Conservation (phyloP, 64 coral and sea anemone species). For the Montipora efflorescens region DNA sequence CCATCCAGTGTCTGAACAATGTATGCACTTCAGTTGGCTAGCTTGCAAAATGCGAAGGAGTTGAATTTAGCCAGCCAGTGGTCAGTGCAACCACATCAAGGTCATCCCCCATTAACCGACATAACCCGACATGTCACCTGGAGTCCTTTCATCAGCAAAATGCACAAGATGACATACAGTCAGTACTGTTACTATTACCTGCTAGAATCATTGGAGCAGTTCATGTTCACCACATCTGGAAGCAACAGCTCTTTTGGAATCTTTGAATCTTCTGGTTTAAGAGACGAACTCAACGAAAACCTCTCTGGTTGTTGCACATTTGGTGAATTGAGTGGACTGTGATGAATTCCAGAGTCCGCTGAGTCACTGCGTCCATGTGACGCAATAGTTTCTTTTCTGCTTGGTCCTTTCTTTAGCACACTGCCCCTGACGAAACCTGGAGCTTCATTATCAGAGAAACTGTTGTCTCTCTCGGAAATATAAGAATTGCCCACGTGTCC, state of each 20-base stretch:
- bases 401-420: neutral
- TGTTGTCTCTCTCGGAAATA: slow-evolving; percentile 61
- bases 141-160: too few relatives aligned
- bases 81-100: too few relatives aligned
- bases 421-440: slow-evolving; percentile 24
- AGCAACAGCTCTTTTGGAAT: slow-evolving; percentile 78
- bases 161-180: too few relatives aligned
- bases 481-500: neutral
- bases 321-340: slow-evolving; percentile 69
- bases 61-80: too few relatives aligned
- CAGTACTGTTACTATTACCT: neutral
- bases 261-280: slow-evolving; percentile 21
- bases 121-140: too few relatives aligned
- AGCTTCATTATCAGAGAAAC: slow-evolving; percentile 57
- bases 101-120: too few relatives aligned
- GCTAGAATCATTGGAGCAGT: neutral
- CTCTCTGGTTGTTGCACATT: neutral
- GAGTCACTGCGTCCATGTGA: slow-evolving; percentile 84
- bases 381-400: slow-evolving; percentile 45
- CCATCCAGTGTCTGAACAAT: too few relatives aligned
- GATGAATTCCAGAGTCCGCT: slow-evolving; percentile 78
- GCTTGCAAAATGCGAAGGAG: too few relatives aligned
- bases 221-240: slow-evolving; percentile 11
- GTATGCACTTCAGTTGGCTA: too few relatives aligned
- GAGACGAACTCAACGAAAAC: slow-evolving; percentile 17